These are phyloP conservation scores for Liopterus haemorrhoidalis DNA, from an alignment of 2,888 invertebrate genomes.

Conservation along the genomic window DNA sequence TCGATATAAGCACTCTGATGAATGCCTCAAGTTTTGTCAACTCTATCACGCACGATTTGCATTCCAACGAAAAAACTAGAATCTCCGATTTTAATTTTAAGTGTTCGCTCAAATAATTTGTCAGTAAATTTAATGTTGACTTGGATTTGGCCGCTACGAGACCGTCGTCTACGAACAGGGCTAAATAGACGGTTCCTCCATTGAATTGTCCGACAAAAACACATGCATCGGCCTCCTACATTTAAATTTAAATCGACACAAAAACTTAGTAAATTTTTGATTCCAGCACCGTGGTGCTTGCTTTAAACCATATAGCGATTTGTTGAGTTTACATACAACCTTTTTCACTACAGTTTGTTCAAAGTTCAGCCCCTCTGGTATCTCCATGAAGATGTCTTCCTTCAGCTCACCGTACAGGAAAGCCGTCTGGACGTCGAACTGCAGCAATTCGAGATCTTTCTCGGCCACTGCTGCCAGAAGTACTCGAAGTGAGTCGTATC, in stretches of 20 bases:
- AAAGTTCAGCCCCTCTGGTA: conserved; percentile 3
- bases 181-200: conserved; percentile 14
- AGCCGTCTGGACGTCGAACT: conserved; percentile 10
- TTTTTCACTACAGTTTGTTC: too few relatives aligned
- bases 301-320: conserved; percentile 11
- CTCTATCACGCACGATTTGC: conserved; percentile 22
- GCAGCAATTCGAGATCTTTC: not conserved
- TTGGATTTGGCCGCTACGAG: conserved; percentile 19
- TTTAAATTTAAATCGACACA: conserved; percentile 2
- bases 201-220: conserved; percentile 4
- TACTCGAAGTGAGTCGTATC: conserved; percentile 9
- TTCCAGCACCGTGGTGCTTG: conserved; percentile 9
- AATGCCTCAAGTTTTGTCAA: not conserved
- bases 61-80: conserved; percentile 25
- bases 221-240: conserved; percentile 5
- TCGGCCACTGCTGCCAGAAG: conserved; percentile 1
- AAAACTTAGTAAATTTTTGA: too few relatives aligned
- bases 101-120: conserved; percentile 12
- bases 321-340: conserved; percentile 6
- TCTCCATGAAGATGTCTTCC: conserved; percentile 4
- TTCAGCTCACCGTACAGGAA: conserved; percentile 8
- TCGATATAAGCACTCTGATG: conserved; percentile 1
- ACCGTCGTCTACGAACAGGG: conserved; percentile 30
- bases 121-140: conserved; percentile 17
- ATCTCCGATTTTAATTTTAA: conserved; percentile 23